These are phyloP conservation scores for Neodiprion fabricii DNA, from an alignment of 1,140 invertebrate genomes.

Conservation along the genomic window DNA sequence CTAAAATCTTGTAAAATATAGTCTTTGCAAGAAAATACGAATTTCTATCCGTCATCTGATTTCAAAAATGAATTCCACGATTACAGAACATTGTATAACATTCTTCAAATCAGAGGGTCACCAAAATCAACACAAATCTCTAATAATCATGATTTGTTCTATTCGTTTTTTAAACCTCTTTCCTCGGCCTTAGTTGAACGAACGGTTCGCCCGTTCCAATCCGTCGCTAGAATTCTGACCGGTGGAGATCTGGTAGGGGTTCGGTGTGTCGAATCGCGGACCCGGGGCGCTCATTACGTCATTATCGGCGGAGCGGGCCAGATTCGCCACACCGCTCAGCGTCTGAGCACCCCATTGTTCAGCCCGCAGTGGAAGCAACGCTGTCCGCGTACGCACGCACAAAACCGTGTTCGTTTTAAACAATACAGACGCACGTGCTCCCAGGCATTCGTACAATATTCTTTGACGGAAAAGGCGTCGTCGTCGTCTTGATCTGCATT, in stretches of 20 bases:
- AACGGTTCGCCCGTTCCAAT: slow-evolving; percentile 10
- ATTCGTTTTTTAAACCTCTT: no score
- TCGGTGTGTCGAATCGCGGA: slow-evolving; percentile 37
- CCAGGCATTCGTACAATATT: not conserved
- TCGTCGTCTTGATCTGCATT: no score
- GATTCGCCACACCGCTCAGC: slow-evolving; percentile 36
- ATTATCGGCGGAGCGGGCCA: slow-evolving; percentile 40
- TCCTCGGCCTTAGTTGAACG: not conserved
- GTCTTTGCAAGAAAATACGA: no score
- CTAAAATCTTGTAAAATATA: no score
- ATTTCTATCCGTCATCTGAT: no score
- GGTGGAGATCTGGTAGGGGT: slow-evolving; percentile 6
- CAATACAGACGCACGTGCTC: slow-evolving; percentile 19
- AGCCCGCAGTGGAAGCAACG: not conserved
- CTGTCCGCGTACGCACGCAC: not conserved
- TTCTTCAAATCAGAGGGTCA: no score
- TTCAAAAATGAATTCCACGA: no score
- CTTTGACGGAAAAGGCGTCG: no score
- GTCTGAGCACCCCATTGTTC: slow-evolving; percentile 18
- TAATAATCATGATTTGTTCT: no score
- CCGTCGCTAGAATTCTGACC: slow-evolving; percentile 18
- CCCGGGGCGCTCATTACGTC: slow-evolving; percentile 45
- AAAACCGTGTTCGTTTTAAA: not conserved
- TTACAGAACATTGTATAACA: no score
- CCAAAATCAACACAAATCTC: no score